Base-by-base conservation (phyloP, 2,113 vertebrate genomes). In the Eupsittula cactorum region DNA sequence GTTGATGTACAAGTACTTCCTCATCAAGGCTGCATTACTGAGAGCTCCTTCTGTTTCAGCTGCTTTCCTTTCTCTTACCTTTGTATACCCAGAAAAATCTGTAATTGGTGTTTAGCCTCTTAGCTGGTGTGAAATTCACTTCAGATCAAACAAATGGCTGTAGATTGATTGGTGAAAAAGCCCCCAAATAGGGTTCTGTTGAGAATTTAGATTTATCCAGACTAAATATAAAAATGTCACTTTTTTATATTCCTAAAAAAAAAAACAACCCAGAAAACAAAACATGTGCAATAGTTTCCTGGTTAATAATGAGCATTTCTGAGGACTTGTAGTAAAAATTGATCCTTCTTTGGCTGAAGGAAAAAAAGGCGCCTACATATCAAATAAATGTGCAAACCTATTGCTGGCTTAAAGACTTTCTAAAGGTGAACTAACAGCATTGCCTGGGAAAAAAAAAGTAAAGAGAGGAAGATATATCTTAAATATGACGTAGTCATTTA, bases 81-180 rank as follows among this genome's bases (percentile, higher is more conserved):
- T 93, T 92, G 31, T 71, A 82, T 88, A 87, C 91, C 44, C 78
- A 84, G 83, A 93, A 95, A 74, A 93, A 96, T 94, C 71, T 93
- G 68, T 92, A 90, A 20, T 88, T 95, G 82, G 20, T 85, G 65
- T 82, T 95, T 92, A 86, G 84, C 53, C 79, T 91, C n/a, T 83
- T 85, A 92, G 27, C 37, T 78, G 62, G 77, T 78, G 57, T 41
- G 62, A 94, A 96, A 96, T 83, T 65, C 71, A 20, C 41, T 84
- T 82, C 81, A 86, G 81, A 95, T 70, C 59, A 77, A 49, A 91
- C 33, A 84, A 75, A 89, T 63, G 16, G 15, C 70, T 81, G 83
- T 52, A 82, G 68, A 86, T 3, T 78, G 44, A 59, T 92, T 31
- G 73, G 62, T 31, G 57, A 33, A 92, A 70, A 96, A 86, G 42